Evolutionary conservation across 1,140 invertebrate species (phyloP), one percentile per base, ranked within the genome.

Genomic region (Brachystomella parvula): DNA sequence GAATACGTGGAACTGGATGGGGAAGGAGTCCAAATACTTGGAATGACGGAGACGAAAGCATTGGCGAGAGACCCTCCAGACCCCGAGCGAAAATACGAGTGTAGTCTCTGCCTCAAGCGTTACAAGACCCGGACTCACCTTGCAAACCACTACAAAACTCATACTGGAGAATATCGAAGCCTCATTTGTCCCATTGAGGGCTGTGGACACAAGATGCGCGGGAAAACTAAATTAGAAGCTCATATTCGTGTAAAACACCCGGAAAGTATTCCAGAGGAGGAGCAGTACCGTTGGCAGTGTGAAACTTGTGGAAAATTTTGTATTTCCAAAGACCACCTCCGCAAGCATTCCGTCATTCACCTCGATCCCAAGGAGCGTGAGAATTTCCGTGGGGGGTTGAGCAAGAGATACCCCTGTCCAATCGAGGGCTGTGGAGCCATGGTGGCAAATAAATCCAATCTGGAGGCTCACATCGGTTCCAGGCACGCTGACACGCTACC

Each of bases 221-320:
- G 49, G 3, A 12, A 24, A 6, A 24, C 49, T 19, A 53, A 53
- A 24, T 24, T 53, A 53, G 49, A 53, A 26, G 49, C 49, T 53
- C 49, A 53, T 26, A 19, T 53, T 12, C 12, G 49, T 17, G 24
- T 24, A 3, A 53, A 24, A 26, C 49, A 53, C 24, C 49, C 49
- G 9, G 49, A 53, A 26, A 53, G 9, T 26, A 53, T 53, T 53
- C 49, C 49, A 24, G 49, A 53, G 24, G 49, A 53, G 24, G 49
- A 53, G 21, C 49, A 53, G 24, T 24, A 53, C 24, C 9, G 49
- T 3, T 53, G 49, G 49, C 49, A 53, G 21, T 53, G 49, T 26
- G 49, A 53, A 26, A 53, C 49, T 6, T 53, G 49, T 24, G 49
- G 49, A 53, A 53, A 53, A 24, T 53, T 53, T 26, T 53, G 49